These are phyloP conservation scores for Megaceryle maxima DNA, from an alignment of 2,113 vertebrate species.

Conservation along the genomic window DNA sequence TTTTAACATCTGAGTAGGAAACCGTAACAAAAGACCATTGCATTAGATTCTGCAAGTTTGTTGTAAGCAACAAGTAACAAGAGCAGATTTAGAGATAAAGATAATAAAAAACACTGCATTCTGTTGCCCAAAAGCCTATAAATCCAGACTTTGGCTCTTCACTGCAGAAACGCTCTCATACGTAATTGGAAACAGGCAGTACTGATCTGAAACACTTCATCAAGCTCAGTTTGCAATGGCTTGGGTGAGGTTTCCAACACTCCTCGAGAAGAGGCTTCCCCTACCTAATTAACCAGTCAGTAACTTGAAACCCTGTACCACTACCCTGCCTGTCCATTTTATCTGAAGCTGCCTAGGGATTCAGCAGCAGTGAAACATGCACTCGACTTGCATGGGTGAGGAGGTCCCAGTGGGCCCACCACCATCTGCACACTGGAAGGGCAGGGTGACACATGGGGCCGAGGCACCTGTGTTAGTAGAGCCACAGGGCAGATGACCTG, in stretches of 20 bases:
- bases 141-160: constrained; percentile 57
- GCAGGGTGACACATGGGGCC: background rate
- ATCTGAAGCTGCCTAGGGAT: background rate
- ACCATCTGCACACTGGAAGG: fast-evolving
- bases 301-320: background rate
- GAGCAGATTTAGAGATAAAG: constrained; percentile 54
- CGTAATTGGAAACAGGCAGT: constrained; percentile 49
- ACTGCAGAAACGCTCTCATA: background rate
- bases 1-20: constrained; percentile 7
- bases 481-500: background rate
- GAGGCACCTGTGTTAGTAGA: background rate
- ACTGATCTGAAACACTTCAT: background rate
- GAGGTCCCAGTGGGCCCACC: background rate
- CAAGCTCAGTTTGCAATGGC: background rate
- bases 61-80: constrained; percentile 46
- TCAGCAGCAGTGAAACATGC: background rate
- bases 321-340: background rate
- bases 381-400: fast-evolving
- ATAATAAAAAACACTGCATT: constrained; percentile 47
- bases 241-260: background rate
- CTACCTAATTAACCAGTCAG: background rate
- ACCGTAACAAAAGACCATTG: constrained; percentile 22
- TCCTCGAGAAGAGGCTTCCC: background rate
- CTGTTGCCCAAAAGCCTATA: constrained; percentile 55
- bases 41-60: constrained; percentile 3